Base-by-base conservation (phyloP, 1,140 invertebrate species). In the Coelopa frigida region DNA sequence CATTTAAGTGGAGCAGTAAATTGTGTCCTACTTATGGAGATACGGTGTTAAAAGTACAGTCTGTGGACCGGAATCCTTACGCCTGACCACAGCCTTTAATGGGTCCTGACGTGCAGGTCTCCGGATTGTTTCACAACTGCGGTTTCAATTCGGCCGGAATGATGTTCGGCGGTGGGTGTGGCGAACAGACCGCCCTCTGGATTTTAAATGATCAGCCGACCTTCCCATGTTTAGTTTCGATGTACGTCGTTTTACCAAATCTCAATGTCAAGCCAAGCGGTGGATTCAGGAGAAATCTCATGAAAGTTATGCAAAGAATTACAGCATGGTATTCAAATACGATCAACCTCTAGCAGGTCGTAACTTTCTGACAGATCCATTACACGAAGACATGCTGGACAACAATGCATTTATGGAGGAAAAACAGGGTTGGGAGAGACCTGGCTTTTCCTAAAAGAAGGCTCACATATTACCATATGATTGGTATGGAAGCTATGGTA, bases 121-220 rank as follows among this genome's bases (percentile, higher is more conserved):
- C 31, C 3, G 63, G 53, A 75, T 75, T 92, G 21, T 93, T 82
- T 63, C 85, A 93, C 61, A 86, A 81, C 33, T 88, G 84, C 57
- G 89, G 86, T 8, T 93, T 88, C 63, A 94, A 94, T 63, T 91
- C 87, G 20, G 80, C 85, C 1, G 90, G 90, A 4, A 90, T 94
- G 81, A 92, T 91, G 85, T 78, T 89, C 37, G 86, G 87, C 23
- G 87, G 85, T 4, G 89, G 89, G 3, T 88, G 85, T 53, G 86
- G 82, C 1, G 80, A 89, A 59, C 85, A 92, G 70, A 76, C 89
- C 48, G 88, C 89, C 0, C 76, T 81, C 32, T 94, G 89, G 89
- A 79, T 94, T 41, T 71, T 84, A 0, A 74, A 83, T 51, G 89
- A 89, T 21, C 77, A 87, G 46, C 89, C 90, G 0, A 83, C 33